Evolutionary conservation across 2,113 vertebrate genomes (phyloP), one percentile per base, ranked within the genome.

Genomic region (Camarhynchus parvulus): DNA sequence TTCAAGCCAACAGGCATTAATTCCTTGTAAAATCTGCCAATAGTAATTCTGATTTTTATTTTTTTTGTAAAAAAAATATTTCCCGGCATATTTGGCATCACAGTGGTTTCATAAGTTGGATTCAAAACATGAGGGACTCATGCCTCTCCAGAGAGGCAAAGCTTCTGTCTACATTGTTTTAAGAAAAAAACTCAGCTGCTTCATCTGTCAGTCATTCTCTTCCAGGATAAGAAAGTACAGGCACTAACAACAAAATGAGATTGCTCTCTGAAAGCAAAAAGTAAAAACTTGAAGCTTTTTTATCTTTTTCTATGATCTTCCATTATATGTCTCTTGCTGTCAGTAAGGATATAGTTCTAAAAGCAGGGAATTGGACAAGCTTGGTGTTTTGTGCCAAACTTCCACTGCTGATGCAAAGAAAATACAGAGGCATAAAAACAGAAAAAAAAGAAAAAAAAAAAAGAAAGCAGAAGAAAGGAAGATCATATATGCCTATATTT

Each of bases 371-470:
- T 8, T 10, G 21, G n/a, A 69, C 0, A 0, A 3, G 18, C 28
- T 66, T 67, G 5, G 2, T 47, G 55, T 62, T 67, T 55, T 70
- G 55, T 62, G 30, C 23, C 58, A 30, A 90, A 41, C 33, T 74
- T 88, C 18, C 33, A 53, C 11, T 3, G 1, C 14, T 58, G 28
- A 88, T 3, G 10, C 12, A 61, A 5, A 72, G n/a, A 56, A 96
- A 64, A 7, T 39, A n/a, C 8, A 41, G 39, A 62, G 10, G 12
- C 2, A 6, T 7, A 11, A 83, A 77, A 72, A 42, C 7, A 55
- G 2, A 3, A 22, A 16, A 3, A 3, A 8, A 30, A 8, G 4
- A 15, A 12, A 3, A 5, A 5, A 1, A 10, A 2, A 2, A 53
- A n/a, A 20, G 8, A 6, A 8, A 27, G 3, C 2, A 27, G 9